phyloP scores from a whole-genome alignment of 2,113 vertebrate genomes.

The Silurus meridionalis region DNA sequence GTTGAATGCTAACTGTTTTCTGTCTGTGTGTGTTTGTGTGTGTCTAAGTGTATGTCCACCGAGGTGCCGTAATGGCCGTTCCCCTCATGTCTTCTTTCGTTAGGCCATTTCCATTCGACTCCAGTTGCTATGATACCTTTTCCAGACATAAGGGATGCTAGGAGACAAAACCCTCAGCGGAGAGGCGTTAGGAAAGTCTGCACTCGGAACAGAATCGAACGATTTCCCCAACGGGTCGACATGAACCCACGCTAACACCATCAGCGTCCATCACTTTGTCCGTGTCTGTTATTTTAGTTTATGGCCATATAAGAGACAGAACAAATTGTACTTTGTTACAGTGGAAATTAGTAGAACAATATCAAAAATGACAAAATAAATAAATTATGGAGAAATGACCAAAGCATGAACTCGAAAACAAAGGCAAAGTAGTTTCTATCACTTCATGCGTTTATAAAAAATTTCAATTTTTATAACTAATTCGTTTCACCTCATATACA shows the following conservation, averaged over 20 bases:
- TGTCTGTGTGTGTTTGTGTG: neutral
- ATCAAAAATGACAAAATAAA: neutral
- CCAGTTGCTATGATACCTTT: conserved; percentile 48
- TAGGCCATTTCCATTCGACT: conserved; percentile 14
- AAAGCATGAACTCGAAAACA: too few species aligned
- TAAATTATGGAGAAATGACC: too few species aligned
- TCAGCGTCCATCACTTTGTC: neutral
- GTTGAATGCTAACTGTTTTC: neutral
- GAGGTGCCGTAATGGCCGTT: conserved; percentile 21
- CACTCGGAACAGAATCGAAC: neutral
- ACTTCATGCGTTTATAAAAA: too few species aligned
- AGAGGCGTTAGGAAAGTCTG: conserved; percentile 5
- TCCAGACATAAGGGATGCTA: conserved; percentile 14
- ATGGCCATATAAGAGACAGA: neutral
- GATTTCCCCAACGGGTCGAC: neutral
- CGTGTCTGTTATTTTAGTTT: neutral
- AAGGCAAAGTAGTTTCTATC: too few species aligned
- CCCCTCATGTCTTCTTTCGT: conserved; percentile 7
- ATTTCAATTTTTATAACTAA: too few species aligned
- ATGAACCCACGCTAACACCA: neutral
- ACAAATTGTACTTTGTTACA: neutral
- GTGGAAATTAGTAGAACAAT: too few species aligned
- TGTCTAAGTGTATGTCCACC: neutral
- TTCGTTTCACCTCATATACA: too few species aligned
- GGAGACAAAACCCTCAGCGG: conserved; percentile 13